These are phyloP conservation scores for Dendrolimus houi DNA, from an alignment of 2,888 invertebrate genomes.

Conservation along the genomic window DNA sequence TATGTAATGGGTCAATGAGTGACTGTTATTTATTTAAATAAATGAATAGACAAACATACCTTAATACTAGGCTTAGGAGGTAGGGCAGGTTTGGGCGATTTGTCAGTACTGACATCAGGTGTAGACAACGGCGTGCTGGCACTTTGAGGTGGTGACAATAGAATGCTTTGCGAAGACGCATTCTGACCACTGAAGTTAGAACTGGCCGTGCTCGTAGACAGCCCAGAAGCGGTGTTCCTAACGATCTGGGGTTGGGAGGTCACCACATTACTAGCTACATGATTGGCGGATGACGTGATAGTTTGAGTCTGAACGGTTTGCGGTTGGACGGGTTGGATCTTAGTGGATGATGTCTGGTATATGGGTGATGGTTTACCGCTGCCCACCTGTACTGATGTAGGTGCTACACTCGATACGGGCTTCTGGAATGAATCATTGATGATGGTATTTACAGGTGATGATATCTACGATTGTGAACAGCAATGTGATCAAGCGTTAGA, in stretches of 20 bases:
- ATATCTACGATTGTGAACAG: conserved; percentile 6
- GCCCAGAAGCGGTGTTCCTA: conserved; percentile 68
- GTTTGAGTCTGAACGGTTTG: conserved; percentile 79
- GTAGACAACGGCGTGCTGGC: conserved; percentile 77
- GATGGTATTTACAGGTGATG: conserved; percentile 64
- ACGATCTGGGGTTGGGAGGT: conserved; percentile 71
- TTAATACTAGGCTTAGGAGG: conserved; percentile 89
- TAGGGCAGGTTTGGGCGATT: conserved; percentile 83
- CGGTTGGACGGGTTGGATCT: conserved; percentile 87
- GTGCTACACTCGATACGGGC: conserved; percentile 91
- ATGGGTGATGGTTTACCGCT: conserved; percentile 84
- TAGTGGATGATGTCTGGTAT: conserved; percentile 87
- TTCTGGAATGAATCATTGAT: conserved; percentile 80
- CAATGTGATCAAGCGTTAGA: conserved; percentile 10
- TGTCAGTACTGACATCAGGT: conserved; percentile 73
- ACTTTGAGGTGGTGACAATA: conserved; percentile 78
- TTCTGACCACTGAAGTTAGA: conserved; percentile 51
- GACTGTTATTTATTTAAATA: no score
- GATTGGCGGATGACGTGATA: conserved; percentile 51
- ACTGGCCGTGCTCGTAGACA: conserved; percentile 64
- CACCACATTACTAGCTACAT: conserved; percentile 61
- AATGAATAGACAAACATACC: conserved; percentile 30
- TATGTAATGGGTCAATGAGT: no score
- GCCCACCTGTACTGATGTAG: conserved; percentile 81
- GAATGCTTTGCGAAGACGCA: conserved; percentile 57